Conservation (phyloP, 1,140 invertebrate species). For the Atta cephalotes region DNA sequence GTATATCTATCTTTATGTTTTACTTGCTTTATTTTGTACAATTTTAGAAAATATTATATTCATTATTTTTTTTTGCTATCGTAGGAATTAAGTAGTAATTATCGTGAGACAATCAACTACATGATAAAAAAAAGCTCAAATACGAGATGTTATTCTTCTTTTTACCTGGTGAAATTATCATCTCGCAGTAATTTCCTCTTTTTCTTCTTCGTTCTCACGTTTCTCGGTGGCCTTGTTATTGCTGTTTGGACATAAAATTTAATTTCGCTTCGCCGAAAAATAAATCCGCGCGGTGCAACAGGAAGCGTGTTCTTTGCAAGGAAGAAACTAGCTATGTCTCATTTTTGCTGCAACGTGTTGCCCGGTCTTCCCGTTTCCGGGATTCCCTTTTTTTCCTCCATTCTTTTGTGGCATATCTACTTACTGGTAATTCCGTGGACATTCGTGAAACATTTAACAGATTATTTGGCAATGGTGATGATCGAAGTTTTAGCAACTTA, state of each 20-base stretch:
- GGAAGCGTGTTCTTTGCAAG: conserved; percentile 49
- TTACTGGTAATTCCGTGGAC: conserved; percentile 62
- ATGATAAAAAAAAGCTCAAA: background rate
- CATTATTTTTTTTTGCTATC: background rate
- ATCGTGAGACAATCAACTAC: background rate
- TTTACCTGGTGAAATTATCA: conserved; percentile 68
- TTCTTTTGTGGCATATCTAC: conserved; percentile 38
- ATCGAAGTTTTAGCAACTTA: background rate
- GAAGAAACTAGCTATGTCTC: conserved; percentile 53
- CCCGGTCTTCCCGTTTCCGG: conserved; percentile 35
- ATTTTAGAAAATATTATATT: background rate
- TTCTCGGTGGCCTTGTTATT: conserved; percentile 72
- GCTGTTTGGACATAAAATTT: conserved; percentile 76
- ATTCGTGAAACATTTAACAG: conserved; percentile 57
- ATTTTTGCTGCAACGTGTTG: conserved; percentile 22
- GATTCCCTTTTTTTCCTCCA: conserved; percentile 55
- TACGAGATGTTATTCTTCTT: conserved; percentile 42
- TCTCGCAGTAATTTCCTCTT: conserved; percentile 66
- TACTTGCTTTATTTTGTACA: background rate
- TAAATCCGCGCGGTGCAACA: conserved; percentile 62
- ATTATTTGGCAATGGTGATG: conserved; percentile 37
- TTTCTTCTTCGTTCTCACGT: conserved; percentile 58
- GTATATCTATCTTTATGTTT: background rate
- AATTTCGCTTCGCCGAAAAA: conserved; percentile 79
- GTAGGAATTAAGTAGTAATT: background rate